Evolutionary conservation across 2,113 vertebrate species (phyloP), one percentile per base, ranked within the genome.

Genomic region (Prionailurus bengalensis): DNA sequence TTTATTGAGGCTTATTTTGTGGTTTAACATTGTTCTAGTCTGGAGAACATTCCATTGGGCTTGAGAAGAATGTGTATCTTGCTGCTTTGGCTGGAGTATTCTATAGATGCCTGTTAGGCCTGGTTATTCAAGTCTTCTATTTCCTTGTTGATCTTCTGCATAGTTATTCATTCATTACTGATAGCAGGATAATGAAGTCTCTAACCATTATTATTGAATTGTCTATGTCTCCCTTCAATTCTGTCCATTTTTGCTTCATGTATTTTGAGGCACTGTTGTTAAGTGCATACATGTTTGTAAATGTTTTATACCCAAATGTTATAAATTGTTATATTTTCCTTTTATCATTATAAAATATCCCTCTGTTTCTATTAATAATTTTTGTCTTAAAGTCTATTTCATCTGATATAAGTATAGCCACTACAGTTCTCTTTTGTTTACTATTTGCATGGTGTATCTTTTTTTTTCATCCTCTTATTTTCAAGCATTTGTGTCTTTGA

Each of bases 321-420:
- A 15, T 55, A 86, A 63, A 82, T 81, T 78, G 16, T 55, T 78
- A 13, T 53, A 63, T 21, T 31, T 82, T 53, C 8, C 48, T 79
- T 61, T 70, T 33, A 27, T 70, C 63, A 65, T 71, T 80, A 79
- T 63, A 92, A 88, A 92, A n/a, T 82, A 79, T 53, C 39, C 17
- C 8, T 90, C 65, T 81, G 23, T 76, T 61, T 93, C 66, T 58
- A 80, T 16, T 74, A 88, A 74, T 0, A 65, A 71, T 36, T 73
- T 96, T 76, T 81, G 55, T 93, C 55, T 81, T 82, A 78, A 95
- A 70, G 27, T 12, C 10, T 39, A 53, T 88, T 81, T 91, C 80
- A 27, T 70, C 45, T 94, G 23, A 51, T 85, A 70, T 61, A 17
- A 39, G 8, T 63, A 78, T 1, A 61, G 58, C 66, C 31, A 17